These are phyloP conservation scores for Calcarius lapponicus DNA, from an alignment of 2,797 vertebrate species.

Conservation along the genomic window DNA sequence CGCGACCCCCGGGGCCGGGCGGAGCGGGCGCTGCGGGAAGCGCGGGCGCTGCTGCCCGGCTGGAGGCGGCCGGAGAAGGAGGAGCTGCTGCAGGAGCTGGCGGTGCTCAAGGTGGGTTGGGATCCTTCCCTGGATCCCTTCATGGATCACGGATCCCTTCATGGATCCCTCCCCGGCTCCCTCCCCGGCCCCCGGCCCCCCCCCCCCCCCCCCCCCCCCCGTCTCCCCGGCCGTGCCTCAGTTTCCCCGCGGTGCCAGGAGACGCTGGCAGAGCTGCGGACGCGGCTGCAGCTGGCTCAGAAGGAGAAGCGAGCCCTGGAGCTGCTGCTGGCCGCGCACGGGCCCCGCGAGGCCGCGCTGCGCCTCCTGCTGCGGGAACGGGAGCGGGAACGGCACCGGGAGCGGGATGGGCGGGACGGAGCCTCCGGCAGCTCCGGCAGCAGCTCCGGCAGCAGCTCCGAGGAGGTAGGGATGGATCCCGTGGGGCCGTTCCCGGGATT, in stretches of 20 bases:
- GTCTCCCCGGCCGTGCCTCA: not conserved
- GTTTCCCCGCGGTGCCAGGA: constrained; percentile 76
- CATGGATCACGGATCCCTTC: not conserved
- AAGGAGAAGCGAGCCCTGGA: constrained; percentile 84
- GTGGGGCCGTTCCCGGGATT: rapidly evolving
- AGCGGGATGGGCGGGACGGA: not conserved
- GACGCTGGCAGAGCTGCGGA: constrained; percentile 83
- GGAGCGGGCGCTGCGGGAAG: not conserved
- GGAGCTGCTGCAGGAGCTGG: not conserved
- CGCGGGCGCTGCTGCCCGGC: not conserved
- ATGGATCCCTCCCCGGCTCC: rapidly evolving
- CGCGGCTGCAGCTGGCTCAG: constrained; percentile 79
- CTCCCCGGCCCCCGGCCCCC: too few relatives aligned
- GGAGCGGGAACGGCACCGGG: constrained; percentile 62
- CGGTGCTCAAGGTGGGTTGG: not conserved
- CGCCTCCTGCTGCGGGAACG: constrained; percentile 75
- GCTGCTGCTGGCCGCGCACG: constrained; percentile 69
- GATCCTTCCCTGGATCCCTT: not conserved
- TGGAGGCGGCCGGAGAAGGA: not conserved
- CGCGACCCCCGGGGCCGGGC: not conserved
- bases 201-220: rapidly evolving
- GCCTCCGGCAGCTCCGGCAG: not conserved
- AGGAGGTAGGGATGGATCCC: not conserved
- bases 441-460: not conserved
- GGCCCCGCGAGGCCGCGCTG: constrained; percentile 52